phyloP scores from a whole-genome alignment of 2,797 vertebrate genomes.

The Anabacerthia variegaticeps region DNA sequence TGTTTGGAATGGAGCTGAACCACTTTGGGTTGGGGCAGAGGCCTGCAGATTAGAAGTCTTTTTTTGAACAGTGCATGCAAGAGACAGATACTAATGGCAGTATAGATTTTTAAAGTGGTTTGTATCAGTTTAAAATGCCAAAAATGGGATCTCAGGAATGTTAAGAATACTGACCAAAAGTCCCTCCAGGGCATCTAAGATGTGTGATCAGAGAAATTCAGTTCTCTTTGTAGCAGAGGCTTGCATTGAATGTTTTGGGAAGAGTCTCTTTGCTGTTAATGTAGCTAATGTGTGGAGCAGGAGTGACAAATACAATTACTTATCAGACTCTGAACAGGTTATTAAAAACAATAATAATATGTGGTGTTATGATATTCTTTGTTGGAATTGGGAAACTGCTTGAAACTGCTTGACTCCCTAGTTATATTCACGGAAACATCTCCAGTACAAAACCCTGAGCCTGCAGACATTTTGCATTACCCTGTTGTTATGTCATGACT shows the following conservation, averaged over 20 bases:
- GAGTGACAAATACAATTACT: not conserved
- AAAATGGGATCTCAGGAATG: not conserved
- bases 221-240: not conserved
- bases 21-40: not conserved
- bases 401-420: conserved; percentile 4
- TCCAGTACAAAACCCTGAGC: conserved; percentile 20
- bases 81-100: not conserved
- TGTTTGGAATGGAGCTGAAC: not conserved
- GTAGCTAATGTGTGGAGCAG: not conserved
- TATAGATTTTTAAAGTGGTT: not conserved
- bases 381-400: conserved; percentile 25
- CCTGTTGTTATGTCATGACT: conserved; percentile 63
- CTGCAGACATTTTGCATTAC: conserved; percentile 69
- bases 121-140: not conserved
- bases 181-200: not conserved
- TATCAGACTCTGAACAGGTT: not conserved
- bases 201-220: not conserved
- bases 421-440: conserved; percentile 53
- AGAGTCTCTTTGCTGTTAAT: not conserved
- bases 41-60: not conserved
- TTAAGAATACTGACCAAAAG: not conserved
- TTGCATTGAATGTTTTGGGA: not conserved
- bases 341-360: not conserved
- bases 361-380: not conserved
- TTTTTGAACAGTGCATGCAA: not conserved